These are phyloP conservation scores for Saccostrea cuccullata DNA, from an alignment of 1,140 invertebrate genomes.

Conservation along the genomic window DNA sequence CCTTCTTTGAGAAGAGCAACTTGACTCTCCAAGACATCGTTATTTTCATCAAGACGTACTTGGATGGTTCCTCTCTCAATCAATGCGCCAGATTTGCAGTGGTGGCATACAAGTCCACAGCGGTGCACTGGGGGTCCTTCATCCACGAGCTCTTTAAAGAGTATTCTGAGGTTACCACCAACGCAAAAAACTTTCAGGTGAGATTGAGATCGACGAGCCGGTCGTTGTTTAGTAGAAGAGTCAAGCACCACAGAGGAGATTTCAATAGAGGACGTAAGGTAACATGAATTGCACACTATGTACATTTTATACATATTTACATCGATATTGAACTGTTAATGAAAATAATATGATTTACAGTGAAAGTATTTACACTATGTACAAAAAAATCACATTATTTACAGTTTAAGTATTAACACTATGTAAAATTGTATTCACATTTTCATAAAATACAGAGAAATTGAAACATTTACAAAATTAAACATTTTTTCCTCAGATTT, in stretches of 20 bases:
- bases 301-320: no score
- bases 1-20: no score
- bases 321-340: no score
- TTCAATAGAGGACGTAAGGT: not conserved
- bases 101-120: slow-evolving; percentile 38
- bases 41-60: no score
- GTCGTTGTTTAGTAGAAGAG: not conserved
- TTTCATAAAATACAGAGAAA: not conserved
- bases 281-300: not conserved
- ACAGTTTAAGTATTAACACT: not conserved
- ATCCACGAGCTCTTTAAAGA: slow-evolving; percentile 40
- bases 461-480: not conserved
- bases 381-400: no score
- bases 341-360: no score
- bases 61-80: no score
- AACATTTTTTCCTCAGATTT: no score
- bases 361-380: no score
- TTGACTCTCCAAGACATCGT: no score
- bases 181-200: not conserved
- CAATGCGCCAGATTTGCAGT: not conserved
- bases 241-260: not conserved
- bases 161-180: not conserved
- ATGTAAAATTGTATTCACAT: not conserved
- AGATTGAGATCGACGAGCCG: not conserved
- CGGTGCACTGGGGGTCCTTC: slow-evolving; percentile 38